Evolutionary conservation across 1,140 invertebrate genomes (phyloP), one percentile per base, ranked within the genome.

Genomic region (Ganaspis sp.): DNA sequence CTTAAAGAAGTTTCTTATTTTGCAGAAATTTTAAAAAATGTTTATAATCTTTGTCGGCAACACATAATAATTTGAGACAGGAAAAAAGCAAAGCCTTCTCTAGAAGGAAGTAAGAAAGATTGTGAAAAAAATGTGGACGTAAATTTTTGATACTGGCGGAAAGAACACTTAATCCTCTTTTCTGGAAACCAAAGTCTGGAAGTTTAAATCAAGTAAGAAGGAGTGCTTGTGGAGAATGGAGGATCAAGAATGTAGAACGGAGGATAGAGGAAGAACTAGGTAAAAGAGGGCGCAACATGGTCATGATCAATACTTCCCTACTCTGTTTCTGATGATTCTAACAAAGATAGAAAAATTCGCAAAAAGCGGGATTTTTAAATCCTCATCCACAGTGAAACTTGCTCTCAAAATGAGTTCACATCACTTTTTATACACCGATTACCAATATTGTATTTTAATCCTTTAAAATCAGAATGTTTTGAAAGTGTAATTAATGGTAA

Each of bases 251-350:
- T 79, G 81, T 84, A 86, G 81, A 84, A 87, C 82, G 82, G 83
- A 84, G 83, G 79, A 83, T 79, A 75, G 81, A 86, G 83, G 78
- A 86, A 72, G 71, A 72, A 73, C 81, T 75, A 76, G 83, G 81
- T 82, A 81, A 83, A 81, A 85, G 84, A 85, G 86, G 87, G 82
- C 81, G 87, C 84, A 88, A 83, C 86, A 83, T 88, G 84, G 86
- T 85, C 84, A 85, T 89, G 89, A 90, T 89, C 88, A 90, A 90
- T 90, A 90, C 88, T 89, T 85, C 82, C 84, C 85, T 84, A 86
- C 81, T 79, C 87, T 79, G 86, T 79, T 84, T 87, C 80, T 84
- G 84, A 70, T 83, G 82, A 78, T 85, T 86, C 83, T 85, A 88
- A 87, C 83, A 83, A 84, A 89, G 88, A 88, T 79, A 78, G 78